phyloP scores from a whole-genome alignment of 2,113 vertebrate genomes.

The Zosterops borbonicus region DNA sequence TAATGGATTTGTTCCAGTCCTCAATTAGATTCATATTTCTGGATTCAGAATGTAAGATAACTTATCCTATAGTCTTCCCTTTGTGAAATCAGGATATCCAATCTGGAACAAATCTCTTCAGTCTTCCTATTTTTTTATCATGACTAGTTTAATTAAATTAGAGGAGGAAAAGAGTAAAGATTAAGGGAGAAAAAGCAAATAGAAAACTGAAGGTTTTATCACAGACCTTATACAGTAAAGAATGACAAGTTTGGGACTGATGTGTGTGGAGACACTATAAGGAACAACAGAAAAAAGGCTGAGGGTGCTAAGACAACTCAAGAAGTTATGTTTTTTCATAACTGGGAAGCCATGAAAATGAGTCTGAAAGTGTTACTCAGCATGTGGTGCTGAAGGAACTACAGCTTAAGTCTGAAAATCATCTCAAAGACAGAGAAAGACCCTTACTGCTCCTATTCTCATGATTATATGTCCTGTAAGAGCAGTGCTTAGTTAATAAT shows the following conservation, averaged over 20 bases:
- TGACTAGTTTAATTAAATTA: not conserved
- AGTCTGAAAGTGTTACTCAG: not conserved
- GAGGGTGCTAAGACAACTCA: not conserved
- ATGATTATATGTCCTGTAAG: not conserved
- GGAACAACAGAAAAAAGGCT: not conserved
- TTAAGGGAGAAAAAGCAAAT: not conserved
- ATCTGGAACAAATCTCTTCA: slow-evolving; percentile 26
- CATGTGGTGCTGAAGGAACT: not conserved
- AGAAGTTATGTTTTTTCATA: not conserved
- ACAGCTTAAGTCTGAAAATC: not conserved
- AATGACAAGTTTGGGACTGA: not conserved
- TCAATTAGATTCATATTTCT: slow-evolving; percentile 78
- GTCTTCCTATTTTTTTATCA: not conserved
- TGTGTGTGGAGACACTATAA: not conserved
- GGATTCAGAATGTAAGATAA: slow-evolving; percentile 67
- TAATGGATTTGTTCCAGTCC: slow-evolving; percentile 74
- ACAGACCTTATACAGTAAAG: not conserved
- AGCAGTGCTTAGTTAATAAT: not conserved
- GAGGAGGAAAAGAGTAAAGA: not conserved
- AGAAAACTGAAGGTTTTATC: not conserved
- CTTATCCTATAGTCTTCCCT: slow-evolving; percentile 25
- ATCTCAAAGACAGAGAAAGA: not conserved
- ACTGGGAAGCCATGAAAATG: not conserved
- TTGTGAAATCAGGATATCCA: slow-evolving; percentile 40
- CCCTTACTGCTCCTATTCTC: not conserved